These are phyloP conservation scores for Catajapyx aquilonaris DNA, from an alignment of 1,140 invertebrate species.

Conservation along the genomic window DNA sequence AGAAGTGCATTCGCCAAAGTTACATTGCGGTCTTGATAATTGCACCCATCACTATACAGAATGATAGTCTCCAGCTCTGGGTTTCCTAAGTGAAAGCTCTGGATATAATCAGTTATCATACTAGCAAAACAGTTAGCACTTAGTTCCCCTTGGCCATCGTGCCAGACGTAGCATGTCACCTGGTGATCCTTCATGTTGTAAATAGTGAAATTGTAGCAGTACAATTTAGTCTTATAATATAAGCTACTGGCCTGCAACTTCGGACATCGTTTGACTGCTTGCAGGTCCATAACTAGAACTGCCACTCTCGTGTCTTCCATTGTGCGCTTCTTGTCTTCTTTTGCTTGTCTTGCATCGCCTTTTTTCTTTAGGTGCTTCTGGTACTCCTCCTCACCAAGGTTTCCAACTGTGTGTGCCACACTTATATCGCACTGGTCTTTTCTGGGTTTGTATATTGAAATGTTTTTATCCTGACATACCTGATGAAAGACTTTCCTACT, in stretches of 20 bases:
- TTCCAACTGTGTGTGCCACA: constrained; percentile 1
- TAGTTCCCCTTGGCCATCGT: constrained; percentile 10
- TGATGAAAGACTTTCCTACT: constrained; percentile 5
- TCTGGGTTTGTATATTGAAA: background rate
- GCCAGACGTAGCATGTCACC: constrained; percentile 9
- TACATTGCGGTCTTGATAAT: constrained; percentile 16
- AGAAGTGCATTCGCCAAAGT: constrained; percentile 16
- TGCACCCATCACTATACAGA: constrained; percentile 16
- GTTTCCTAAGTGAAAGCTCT: constrained; percentile 1
- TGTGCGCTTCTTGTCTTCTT: constrained; percentile 4
- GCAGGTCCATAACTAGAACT: constrained; percentile 5
- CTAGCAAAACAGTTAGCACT: constrained; percentile 7
- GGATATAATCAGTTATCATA: constrained; percentile 2
- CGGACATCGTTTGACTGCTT: constrained; percentile 9
- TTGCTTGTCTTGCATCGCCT: constrained; percentile 17
- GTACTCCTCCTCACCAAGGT: constrained; percentile 1
- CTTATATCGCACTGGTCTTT: constrained; percentile 6
- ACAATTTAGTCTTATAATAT: constrained; percentile 10
- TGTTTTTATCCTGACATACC: constrained; percentile 6
- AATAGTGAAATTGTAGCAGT: constrained; percentile 11
- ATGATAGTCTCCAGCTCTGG: constrained; percentile 8
- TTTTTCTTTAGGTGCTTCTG: constrained; percentile 7
- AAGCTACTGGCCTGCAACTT: constrained; percentile 10
- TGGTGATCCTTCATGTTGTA: constrained; percentile 6
- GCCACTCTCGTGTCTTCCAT: constrained; percentile 4